These are phyloP conservation scores for Fulica atra DNA, from an alignment of 2,113 vertebrate genomes.

Conservation along the genomic window DNA sequence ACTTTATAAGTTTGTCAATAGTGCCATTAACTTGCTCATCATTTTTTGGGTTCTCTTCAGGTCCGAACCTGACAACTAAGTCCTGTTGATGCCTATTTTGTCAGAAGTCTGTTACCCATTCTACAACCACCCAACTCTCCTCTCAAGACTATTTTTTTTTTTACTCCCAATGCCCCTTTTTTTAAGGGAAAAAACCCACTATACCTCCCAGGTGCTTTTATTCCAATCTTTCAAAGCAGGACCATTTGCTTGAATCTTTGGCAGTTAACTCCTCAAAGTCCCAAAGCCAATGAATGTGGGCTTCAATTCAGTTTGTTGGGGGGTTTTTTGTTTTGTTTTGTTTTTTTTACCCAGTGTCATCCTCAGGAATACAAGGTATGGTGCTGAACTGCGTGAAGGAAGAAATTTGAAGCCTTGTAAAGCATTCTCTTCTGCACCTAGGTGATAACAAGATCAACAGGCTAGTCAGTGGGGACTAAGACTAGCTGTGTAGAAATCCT, in stretches of 20 bases:
- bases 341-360: neutral
- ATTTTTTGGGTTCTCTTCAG: neutral
- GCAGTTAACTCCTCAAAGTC: neutral
- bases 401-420: neutral
- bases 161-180: neutral
- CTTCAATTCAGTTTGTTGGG: neutral
- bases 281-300: neutral
- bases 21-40: neutral
- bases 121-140: neutral
- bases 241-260: neutral
- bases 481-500: neutral
- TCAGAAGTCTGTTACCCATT: neutral
- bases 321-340: neutral
- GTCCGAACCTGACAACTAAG: neutral
- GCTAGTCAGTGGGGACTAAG: neutral
- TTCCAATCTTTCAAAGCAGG: neutral
- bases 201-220: neutral
- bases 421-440: neutral
- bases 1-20: slow-evolving; percentile 4
- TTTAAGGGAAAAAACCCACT: neutral
- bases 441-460: neutral
- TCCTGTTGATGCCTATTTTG: neutral
- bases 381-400: neutral
- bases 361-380: rapidly evolving
- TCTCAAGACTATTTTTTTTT: no score